phyloP scores from a whole-genome alignment of 2,113 vertebrate genomes.

The Lethenteron reissneri region DNA sequence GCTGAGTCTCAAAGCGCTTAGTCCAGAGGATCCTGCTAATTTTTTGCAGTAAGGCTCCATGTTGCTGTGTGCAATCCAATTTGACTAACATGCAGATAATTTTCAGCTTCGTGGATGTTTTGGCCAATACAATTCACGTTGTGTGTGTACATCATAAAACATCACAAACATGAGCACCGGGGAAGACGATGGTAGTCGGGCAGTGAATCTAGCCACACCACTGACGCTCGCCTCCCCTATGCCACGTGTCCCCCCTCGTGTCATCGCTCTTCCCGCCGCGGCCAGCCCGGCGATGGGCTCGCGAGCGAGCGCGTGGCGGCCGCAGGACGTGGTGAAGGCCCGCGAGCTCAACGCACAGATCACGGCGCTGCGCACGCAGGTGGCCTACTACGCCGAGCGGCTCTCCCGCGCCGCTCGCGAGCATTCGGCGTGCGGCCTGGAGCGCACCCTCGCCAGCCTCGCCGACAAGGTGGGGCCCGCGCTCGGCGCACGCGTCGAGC shows the following conservation, averaged over 20 bases:
- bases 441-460: conserved; percentile 70
- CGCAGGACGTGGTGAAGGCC: conserved; percentile 65
- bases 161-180: too few relatives aligned
- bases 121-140: too few relatives aligned
- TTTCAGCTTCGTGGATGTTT: too few relatives aligned
- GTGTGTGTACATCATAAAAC: too few relatives aligned
- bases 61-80: too few relatives aligned
- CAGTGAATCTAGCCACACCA: neutral
- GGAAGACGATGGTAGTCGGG: neutral
- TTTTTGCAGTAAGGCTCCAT: too few relatives aligned
- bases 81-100: too few relatives aligned
- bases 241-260: neutral
- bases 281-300: neutral
- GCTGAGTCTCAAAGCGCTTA: too few relatives aligned
- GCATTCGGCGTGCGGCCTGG: conserved; percentile 64
- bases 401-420: conserved; percentile 83
- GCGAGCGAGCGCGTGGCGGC: conserved; percentile 13
- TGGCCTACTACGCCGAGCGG: conserved; percentile 85
- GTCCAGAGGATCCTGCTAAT: too few relatives aligned
- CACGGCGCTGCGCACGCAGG: conserved; percentile 91
- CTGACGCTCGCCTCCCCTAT: neutral
- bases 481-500: neutral
- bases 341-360: conserved; percentile 94
- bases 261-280: neutral
- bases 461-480: conserved; percentile 55